Percentiles rank a stretch among this genome's conserved stretches.
Conservation (phyloP, 2,113 vertebrate genomes). For the Tetrax tetrax region DNA sequence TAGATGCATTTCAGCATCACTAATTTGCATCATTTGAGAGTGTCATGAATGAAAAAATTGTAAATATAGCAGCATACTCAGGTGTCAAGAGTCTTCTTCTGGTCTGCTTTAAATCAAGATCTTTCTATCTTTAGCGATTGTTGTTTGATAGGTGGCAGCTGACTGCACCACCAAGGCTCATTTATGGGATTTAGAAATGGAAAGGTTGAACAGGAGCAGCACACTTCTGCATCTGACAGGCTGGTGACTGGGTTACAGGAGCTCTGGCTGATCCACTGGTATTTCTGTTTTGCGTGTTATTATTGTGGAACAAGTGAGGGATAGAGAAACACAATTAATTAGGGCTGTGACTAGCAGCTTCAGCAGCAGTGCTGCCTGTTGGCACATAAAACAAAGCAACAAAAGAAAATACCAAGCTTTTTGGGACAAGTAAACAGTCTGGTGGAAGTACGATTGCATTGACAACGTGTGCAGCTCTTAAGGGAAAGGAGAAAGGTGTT, state of each 20-base stretch:
- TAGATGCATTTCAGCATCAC: not conserved
- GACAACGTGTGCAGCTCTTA: not conserved
- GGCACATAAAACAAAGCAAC: not conserved
- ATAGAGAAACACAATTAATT: not conserved
- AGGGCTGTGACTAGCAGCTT: not conserved
- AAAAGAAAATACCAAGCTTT: not conserved
- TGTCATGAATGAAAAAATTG: not conserved
- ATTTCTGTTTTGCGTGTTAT: constrained; percentile 5
- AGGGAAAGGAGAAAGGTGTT: not conserved
- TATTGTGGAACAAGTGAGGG: not conserved
- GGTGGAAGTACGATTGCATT: not conserved
- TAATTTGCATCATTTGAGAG: not conserved
- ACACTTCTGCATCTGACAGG: not conserved
- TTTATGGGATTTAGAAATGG: not conserved
- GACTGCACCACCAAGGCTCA: not conserved
- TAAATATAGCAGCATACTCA: not conserved
- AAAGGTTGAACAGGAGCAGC: not conserved
- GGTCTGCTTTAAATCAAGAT: not conserved
- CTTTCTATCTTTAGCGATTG: not conserved
- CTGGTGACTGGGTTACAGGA: constrained; percentile 3
- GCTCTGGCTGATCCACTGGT: not conserved
- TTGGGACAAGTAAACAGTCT: not conserved
- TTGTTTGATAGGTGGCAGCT: not conserved
- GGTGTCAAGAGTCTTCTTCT: not conserved
- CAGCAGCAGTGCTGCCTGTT: not conserved